Conservation (phyloP, 1,140 invertebrate species). For the Rhagoletis zephyria region DNA sequence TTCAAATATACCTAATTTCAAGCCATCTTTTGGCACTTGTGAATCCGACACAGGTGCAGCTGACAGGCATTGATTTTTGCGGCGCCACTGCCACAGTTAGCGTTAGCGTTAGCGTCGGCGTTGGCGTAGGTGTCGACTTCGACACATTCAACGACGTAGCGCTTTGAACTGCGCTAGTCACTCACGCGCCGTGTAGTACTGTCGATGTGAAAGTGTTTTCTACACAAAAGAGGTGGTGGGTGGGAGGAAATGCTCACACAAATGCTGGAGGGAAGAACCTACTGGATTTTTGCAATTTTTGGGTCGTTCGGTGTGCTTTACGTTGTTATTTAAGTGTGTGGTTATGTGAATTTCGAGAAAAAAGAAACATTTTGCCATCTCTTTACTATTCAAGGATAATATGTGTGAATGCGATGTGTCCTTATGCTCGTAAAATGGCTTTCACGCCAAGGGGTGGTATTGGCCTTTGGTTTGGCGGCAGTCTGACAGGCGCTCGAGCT, state of each 20-base stretch:
- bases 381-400: neutral
- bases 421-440: no score
- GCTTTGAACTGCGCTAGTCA: conserved; percentile 30
- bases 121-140: neutral
- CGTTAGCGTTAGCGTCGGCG: neutral
- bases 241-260: neutral
- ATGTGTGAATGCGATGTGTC: neutral
- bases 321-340: neutral
- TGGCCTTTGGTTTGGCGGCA: neutral
- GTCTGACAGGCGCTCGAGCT: neutral
- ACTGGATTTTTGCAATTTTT: neutral
- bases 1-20: neutral
- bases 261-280: neutral
- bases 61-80: conserved; percentile 41
- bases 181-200: neutral
- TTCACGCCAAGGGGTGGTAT: neutral
- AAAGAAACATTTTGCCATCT: neutral
- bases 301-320: neutral
- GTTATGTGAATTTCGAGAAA: neutral
- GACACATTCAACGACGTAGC: neutral
- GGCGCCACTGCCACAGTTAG: conserved; percentile 1
- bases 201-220: conserved; percentile 18
- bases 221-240: neutral
- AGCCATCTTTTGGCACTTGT: conserved; percentile 6
- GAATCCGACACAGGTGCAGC: conserved; percentile 13